These are phyloP conservation scores for Notamacropus eugenii DNA, from an alignment of 2,797 vertebrate genomes.

Conservation along the genomic window DNA sequence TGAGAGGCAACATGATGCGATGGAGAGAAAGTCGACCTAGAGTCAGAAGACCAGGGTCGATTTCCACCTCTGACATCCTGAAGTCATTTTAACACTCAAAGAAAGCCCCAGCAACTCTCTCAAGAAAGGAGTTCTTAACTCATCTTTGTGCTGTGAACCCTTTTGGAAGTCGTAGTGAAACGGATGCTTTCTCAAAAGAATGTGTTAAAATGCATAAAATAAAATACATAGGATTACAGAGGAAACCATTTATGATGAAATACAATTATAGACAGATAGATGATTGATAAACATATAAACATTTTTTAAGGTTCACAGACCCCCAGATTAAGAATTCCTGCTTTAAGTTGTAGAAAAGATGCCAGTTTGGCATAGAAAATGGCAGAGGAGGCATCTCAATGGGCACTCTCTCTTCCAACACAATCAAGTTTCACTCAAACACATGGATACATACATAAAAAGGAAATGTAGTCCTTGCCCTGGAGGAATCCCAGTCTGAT, in stretches of 20 bases:
- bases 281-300: too few species aligned
- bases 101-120: neutral
- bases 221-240: neutral
- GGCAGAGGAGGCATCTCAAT: neutral
- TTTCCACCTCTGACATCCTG: neutral
- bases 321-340: neutral
- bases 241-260: neutral
- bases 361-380: neutral
- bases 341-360: neutral
- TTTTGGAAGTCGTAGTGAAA: neutral
- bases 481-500: neutral
- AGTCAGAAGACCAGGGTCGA: neutral
- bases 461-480: neutral
- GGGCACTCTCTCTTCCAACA: neutral
- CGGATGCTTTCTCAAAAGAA: neutral
- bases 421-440: neutral
- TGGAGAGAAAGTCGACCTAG: too few species aligned
- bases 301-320: neutral
- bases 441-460: neutral
- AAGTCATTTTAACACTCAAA: neutral
- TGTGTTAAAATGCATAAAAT: neutral
- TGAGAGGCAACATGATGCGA: neutral
- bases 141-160: neutral
- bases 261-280: neutral
- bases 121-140: neutral